A percentile compares a stretch with the other conserved stretches of the same genome.
These are phyloP conservation scores for Nomada fucata DNA, from an alignment of 2,888 invertebrate genomes.

Conservation along the genomic window DNA sequence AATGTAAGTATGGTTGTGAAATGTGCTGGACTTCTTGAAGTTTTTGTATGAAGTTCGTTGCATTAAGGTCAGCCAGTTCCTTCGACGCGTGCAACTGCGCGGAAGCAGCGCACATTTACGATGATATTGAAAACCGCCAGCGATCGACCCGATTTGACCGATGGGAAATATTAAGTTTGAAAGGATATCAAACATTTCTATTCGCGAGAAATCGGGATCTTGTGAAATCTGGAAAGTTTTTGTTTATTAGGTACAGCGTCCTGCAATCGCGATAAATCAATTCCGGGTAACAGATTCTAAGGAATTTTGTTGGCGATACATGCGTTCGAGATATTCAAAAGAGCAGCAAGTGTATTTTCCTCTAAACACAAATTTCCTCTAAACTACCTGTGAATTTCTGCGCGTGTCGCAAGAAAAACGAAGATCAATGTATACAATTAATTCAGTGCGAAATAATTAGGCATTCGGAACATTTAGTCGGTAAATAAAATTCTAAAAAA, in stretches of 20 bases:
- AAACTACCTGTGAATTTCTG: too few species aligned
- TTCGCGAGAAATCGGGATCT: constrained; percentile 22
- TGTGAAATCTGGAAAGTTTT: constrained; percentile 38
- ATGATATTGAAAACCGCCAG: constrained; percentile 23
- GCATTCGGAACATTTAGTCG: background rate
- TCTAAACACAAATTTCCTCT: too few species aligned
- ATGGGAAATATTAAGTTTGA: constrained; percentile 9
- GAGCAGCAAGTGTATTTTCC: background rate
- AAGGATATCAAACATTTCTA: constrained; percentile 16
- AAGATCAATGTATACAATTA: background rate
- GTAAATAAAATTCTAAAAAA: too few species aligned
- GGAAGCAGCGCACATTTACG: background rate
- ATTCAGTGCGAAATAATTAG: background rate
- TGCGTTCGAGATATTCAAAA: constrained; percentile 1
- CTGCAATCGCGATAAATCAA: constrained; percentile 15
- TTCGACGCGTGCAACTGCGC: background rate
- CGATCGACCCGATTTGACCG: constrained; percentile 1
- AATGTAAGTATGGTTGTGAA: background rate
- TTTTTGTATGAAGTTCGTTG: background rate
- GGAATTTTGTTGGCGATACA: background rate
- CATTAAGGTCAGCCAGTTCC: constrained; percentile 8
- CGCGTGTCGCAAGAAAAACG: background rate
- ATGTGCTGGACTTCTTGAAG: background rate
- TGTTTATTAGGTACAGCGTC: constrained; percentile 11
- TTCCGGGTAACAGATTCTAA: constrained; percentile 7